phyloP scores from a whole-genome alignment of 1,140 invertebrate species.

The Pemphigus obesinymphae region DNA sequence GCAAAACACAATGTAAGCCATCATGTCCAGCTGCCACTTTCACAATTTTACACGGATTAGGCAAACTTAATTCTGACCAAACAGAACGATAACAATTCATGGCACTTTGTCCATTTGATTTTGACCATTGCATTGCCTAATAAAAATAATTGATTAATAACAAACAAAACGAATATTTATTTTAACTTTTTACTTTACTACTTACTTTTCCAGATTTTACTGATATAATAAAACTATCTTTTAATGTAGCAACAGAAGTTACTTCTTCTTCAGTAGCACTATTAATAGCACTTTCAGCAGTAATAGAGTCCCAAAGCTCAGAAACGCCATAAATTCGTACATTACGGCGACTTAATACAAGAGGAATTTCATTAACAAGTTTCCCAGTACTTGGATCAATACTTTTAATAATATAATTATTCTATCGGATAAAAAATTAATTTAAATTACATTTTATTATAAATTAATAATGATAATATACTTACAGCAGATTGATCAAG shows the following conservation, averaged over 20 bases:
- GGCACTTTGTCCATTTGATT: constrained; percentile 10
- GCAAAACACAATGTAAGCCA: constrained; percentile 79
- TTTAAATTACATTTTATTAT: background rate
- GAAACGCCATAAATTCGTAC: constrained; percentile 31
- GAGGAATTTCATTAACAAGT: constrained; percentile 37
- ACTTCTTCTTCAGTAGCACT: constrained; percentile 36
- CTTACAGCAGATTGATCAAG: constrained; percentile 28
- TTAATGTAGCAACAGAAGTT: constrained; percentile 14
- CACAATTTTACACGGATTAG: constrained; percentile 68
- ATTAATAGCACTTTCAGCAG: constrained; percentile 35
- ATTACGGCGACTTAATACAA: constrained; percentile 33
- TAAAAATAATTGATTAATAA: background rate
- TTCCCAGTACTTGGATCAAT: constrained; percentile 31
- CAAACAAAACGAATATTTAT: background rate
- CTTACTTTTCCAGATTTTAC: constrained; percentile 31
- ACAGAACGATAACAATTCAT: constrained; percentile 15
- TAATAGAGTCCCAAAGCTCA: constrained; percentile 31
- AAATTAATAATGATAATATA: background rate
- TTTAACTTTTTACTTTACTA: background rate
- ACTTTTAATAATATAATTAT: constrained; percentile 20
- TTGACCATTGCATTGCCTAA: constrained; percentile 29
- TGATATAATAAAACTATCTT: constrained; percentile 38
- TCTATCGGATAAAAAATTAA: background rate
- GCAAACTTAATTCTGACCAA: constrained; percentile 70
- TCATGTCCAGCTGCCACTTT: constrained; percentile 88